These are phyloP conservation scores for Pogona vitticeps DNA, from an alignment of 2,113 vertebrate species.

Conservation along the genomic window DNA sequence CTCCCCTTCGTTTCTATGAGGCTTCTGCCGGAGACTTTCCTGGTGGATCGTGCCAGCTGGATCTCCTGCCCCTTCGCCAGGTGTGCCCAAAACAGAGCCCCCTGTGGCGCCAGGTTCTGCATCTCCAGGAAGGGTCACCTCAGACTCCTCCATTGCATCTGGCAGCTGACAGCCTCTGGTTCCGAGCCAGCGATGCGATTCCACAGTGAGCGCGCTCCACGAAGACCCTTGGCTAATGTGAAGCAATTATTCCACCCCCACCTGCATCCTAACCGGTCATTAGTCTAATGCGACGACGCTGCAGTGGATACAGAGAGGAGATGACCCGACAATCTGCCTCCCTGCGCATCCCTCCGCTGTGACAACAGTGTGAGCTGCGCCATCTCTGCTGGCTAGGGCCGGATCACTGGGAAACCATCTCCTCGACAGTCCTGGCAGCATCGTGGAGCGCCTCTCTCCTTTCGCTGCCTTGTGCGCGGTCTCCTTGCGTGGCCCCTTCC, in stretches of 20 bases:
- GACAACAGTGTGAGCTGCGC: not conserved
- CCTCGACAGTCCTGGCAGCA: slow-evolving; percentile 49
- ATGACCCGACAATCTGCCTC: slow-evolving; percentile 35
- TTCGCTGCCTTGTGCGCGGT: not conserved
- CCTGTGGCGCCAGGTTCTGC: too few species aligned
- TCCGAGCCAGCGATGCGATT: not conserved
- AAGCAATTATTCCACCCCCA: not conserved
- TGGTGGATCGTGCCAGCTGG: too few species aligned
- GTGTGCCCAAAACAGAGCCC: not conserved
- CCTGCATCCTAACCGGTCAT: slow-evolving; percentile 23
- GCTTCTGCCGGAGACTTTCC: not conserved
- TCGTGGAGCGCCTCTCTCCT: slow-evolving; percentile 28
- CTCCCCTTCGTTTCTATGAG: not conserved
- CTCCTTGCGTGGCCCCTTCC: not conserved
- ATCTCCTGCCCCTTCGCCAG: not conserved
- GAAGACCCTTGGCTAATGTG: slow-evolving; percentile 2
- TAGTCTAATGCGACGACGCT: slow-evolving; percentile 35
- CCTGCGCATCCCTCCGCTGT: not conserved
- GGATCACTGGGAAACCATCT: slow-evolving; percentile 33
- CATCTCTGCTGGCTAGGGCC: slow-evolving; percentile 15
- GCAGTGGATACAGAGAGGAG: slow-evolving; percentile 33
- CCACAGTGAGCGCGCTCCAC: slow-evolving; percentile 1
- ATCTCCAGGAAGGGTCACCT: not conserved
- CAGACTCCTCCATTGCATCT: not conserved
- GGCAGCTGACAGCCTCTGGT: too few species aligned